Evolutionary conservation across 1,140 invertebrate genomes (phyloP).

Genomic region (Pseudomyrmex sp.): DNA sequence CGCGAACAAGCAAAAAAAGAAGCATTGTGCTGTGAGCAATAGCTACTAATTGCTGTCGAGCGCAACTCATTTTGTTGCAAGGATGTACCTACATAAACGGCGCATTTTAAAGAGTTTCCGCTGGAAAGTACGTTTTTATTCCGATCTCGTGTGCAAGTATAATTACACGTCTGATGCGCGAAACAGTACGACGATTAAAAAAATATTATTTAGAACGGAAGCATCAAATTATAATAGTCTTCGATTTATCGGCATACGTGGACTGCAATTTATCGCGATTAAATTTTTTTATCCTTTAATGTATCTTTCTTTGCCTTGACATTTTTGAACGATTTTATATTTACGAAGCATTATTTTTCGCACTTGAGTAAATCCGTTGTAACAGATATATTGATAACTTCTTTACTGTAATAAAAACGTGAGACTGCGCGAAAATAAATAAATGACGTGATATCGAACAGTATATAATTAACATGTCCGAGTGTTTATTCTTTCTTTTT

Average conservation of each 20-base stretch:
- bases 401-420: not conserved
- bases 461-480: conserved; percentile 26
- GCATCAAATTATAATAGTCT: not conserved
- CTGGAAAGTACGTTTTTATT: conserved; percentile 18
- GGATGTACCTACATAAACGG: not conserved
- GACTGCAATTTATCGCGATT: not conserved
- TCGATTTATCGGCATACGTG: not conserved
- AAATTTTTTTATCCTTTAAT: not conserved
- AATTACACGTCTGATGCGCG: conserved; percentile 4
- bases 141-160: not conserved
- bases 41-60: conserved; percentile 16
- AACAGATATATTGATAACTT: not conserved
- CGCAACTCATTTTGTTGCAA: conserved; percentile 18
- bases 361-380: not conserved
- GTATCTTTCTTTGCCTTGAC: conserved; percentile 16
- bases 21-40: conserved; percentile 2
- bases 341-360: not conserved
- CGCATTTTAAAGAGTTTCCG: conserved; percentile 1
- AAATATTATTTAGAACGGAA: not conserved
- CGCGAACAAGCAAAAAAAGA: not conserved
- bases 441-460: not conserved
- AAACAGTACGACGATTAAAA: not conserved
- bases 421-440: not conserved
- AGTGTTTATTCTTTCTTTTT: not conserved
- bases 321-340: conserved; percentile 1